Percentiles rank a stretch among this genome's conserved stretches.
These are phyloP conservation scores for Melangyna quadrimaculata DNA, from an alignment of 2,888 invertebrate species.

Conservation along the genomic window DNA sequence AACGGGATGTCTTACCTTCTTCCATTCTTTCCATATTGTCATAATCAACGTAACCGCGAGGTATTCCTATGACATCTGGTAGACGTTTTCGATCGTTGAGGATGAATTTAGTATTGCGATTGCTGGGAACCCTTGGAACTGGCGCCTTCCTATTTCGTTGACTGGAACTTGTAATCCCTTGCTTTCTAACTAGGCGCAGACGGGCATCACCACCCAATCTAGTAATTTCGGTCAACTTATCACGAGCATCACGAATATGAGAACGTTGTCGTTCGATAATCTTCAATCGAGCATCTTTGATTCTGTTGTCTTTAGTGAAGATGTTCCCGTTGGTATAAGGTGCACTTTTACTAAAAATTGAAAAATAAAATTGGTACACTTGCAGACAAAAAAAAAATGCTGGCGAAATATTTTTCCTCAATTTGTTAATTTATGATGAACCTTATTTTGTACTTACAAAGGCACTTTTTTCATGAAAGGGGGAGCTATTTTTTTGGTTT, in stretches of 20 bases:
- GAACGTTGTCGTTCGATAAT: conserved; percentile 90
- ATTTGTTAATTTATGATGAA: not conserved
- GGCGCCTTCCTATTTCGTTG: conserved; percentile 25
- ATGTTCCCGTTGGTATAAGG: conserved; percentile 25
- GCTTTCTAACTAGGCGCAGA: conserved; percentile 85
- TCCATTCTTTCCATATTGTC: conserved; percentile 80
- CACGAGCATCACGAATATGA: conserved; percentile 90
- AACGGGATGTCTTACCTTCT: conserved; percentile 76
- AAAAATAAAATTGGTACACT: not conserved
- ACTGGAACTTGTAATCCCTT: conserved; percentile 56
- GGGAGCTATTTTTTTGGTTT: conserved; percentile 73
- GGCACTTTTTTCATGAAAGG: conserved; percentile 52
- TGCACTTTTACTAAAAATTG: conserved; percentile 42
- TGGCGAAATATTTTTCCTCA: not conserved
- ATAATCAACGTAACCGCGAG: conserved; percentile 79
- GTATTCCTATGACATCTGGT: conserved; percentile 75
- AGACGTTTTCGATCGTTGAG: conserved; percentile 53
- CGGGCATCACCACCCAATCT: conserved; percentile 89
- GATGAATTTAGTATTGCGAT: conserved; percentile 31
- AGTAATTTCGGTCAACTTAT: conserved; percentile 89
- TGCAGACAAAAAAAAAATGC: not conserved
- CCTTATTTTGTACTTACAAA: conserved; percentile 33
- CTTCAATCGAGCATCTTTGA: conserved; percentile 87
- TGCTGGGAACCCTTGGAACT: not conserved
- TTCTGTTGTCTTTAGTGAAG: conserved; percentile 25